A percentile compares a stretch with the other conserved stretches of the same genome.
phyloP scores from a whole-genome alignment of 2,888 invertebrate species.

The Chrysotoxum bicinctum region DNA sequence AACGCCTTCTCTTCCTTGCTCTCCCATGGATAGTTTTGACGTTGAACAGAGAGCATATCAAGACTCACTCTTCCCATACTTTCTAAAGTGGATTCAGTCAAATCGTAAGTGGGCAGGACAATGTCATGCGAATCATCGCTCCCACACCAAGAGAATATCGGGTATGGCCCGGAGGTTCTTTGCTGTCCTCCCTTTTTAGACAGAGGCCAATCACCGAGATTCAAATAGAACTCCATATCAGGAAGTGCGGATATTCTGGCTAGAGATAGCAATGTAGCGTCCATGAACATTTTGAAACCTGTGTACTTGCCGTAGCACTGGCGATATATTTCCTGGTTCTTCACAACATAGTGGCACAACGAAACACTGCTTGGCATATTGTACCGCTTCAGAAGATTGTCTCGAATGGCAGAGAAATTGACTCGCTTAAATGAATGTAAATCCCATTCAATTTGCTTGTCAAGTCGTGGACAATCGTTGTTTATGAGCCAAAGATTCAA shows the following conservation, averaged over 20 bases:
- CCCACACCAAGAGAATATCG: conserved; percentile 98
- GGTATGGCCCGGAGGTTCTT: conserved; percentile 84
- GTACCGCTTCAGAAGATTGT: conserved; percentile 86
- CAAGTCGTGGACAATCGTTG: conserved; percentile 85
- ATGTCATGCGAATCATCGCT: conserved; percentile 93
- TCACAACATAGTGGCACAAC: conserved; percentile 94
- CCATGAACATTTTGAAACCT: conserved; percentile 97
- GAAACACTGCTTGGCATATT: conserved; percentile 91
- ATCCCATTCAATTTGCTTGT: conserved; percentile 88
- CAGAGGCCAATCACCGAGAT: conserved; percentile 98
- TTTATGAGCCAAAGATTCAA: conserved; percentile 86
- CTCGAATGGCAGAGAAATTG: conserved; percentile 87
- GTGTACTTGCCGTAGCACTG: conserved; percentile 96
- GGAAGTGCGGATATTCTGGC: conserved; percentile 91
- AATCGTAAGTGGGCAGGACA: conserved; percentile 96
- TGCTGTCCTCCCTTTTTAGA: conserved; percentile 82
- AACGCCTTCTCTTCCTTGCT: conserved; percentile 89
- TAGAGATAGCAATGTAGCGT: conserved; percentile 91
- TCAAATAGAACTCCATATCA: conserved; percentile 94
- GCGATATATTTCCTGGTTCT: conserved; percentile 91
- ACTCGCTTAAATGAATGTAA: conserved; percentile 86
- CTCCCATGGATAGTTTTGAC: conserved; percentile 87
- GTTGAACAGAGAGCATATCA: conserved; percentile 95
- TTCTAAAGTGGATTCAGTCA: conserved; percentile 95
- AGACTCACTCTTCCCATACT: conserved; percentile 96